Conservation (phyloP, 1,140 invertebrate species). For the Zaprionus kolodkinae region DNA sequence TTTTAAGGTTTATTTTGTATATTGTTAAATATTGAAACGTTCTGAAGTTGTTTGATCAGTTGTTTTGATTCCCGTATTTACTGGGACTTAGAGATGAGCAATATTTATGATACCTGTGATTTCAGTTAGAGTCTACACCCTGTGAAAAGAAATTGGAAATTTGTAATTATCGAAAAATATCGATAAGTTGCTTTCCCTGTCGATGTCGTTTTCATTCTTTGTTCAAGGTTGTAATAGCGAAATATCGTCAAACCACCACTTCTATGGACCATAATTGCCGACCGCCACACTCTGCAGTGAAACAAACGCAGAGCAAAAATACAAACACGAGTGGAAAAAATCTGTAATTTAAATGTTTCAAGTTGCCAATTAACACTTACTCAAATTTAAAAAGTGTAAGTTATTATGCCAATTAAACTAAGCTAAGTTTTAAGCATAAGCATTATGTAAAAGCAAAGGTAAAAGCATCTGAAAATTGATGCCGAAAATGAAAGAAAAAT, state of each 20-base stretch:
- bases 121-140: not conserved
- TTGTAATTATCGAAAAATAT: not conserved
- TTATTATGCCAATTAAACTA: constrained; percentile 34
- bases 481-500: constrained; percentile 60
- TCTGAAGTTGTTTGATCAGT: not conserved
- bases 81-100: not conserved
- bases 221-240: constrained; percentile 2
- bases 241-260: constrained; percentile 23
- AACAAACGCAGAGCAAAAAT: constrained; percentile 50
- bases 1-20: not conserved
- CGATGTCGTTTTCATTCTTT: not conserved
- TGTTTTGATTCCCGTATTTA: constrained; percentile 2
- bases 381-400: constrained; percentile 67
- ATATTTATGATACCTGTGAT: not conserved
- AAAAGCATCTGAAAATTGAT: constrained; percentile 26
- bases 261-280: constrained; percentile 33
- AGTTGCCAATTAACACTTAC: constrained; percentile 47
- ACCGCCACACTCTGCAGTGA: constrained; percentile 41
- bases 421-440: constrained; percentile 34
- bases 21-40: not conserved
- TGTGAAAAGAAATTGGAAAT: not conserved
- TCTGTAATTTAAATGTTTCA: constrained; percentile 62
- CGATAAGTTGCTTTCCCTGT: not conserved
- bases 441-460: constrained; percentile 34
- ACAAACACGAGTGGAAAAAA: constrained; percentile 50